These are phyloP conservation scores for Dromaius novaehollandiae DNA, from an alignment of 2,113 vertebrate genomes.

Conservation along the genomic window DNA sequence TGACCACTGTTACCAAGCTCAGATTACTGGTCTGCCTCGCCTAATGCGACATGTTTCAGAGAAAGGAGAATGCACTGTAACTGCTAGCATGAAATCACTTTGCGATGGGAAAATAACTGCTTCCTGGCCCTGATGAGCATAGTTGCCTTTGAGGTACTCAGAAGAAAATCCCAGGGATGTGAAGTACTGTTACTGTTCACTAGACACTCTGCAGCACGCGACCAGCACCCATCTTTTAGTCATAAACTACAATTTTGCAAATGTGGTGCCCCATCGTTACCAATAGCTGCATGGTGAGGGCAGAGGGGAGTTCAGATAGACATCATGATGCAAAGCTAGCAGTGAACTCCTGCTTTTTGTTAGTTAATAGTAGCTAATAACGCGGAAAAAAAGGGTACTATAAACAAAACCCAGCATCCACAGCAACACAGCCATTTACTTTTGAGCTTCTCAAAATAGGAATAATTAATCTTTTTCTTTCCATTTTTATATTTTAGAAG, in stretches of 20 bases:
- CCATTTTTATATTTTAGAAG: neutral
- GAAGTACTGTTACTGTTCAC: neutral
- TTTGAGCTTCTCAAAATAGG: slow-evolving; percentile 23
- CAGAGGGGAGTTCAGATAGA: neutral
- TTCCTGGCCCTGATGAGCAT: neutral
- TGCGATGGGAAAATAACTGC: neutral
- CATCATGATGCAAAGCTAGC: neutral
- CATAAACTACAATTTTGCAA: neutral
- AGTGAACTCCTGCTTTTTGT: neutral
- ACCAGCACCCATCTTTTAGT: neutral
- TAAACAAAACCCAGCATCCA: slow-evolving; percentile 17
- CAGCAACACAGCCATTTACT: neutral
- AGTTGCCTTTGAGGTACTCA: neutral
- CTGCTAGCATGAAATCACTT: neutral
- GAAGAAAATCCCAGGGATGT: neutral
- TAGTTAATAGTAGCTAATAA: neutral
- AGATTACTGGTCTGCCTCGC: neutral
- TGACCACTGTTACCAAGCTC: neutral
- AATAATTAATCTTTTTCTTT: neutral
- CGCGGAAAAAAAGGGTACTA: neutral
- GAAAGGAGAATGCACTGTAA: neutral
- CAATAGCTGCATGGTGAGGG: neutral
- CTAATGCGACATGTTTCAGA: neutral
- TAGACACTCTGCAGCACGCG: neutral
- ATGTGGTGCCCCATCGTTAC: neutral